phyloP scores from a whole-genome alignment of 1,140 invertebrate genomes.

The Drosophila lini region DNA sequence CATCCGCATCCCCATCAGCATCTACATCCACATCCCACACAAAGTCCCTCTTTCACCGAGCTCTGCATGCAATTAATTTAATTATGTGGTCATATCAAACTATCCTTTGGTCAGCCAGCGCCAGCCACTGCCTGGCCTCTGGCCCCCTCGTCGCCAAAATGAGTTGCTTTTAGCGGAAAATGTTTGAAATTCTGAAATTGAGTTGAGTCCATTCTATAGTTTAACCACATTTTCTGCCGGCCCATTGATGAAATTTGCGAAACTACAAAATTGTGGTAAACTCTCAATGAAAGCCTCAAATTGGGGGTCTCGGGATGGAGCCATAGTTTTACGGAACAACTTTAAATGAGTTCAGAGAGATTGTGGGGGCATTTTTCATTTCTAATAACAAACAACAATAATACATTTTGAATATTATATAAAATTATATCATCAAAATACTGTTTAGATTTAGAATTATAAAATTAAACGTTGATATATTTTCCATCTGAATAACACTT shows the following conservation, averaged over 20 bases:
- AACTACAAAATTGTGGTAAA: constrained; percentile 53
- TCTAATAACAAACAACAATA: too few species aligned
- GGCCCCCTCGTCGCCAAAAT: constrained; percentile 25
- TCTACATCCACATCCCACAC: not conserved
- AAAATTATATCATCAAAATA: not conserved
- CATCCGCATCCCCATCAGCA: constrained; percentile 1
- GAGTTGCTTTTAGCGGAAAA: constrained; percentile 70
- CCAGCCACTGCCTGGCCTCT: not conserved
- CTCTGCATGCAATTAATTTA: constrained; percentile 76
- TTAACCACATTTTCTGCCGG: constrained; percentile 38
- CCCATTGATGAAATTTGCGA: constrained; percentile 43
- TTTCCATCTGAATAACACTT: not conserved
- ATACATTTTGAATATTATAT: not conserved
- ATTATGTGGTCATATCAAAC: constrained; percentile 76
- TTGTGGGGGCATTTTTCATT: not conserved
- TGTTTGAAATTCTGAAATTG: constrained; percentile 71
- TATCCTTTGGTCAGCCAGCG: constrained; percentile 34
- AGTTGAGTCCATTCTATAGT: constrained; percentile 51
- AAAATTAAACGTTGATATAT: too few species aligned
- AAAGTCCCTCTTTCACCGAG: constrained; percentile 24
- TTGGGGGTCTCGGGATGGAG: not conserved
- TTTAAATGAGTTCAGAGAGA: constrained; percentile 14
- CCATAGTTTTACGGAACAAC: not conserved
- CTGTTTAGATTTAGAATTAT: not conserved
- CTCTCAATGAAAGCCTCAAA: constrained; percentile 36